Base-by-base conservation (phyloP, 2,113 vertebrate species). In the Mus pahari region DNA sequence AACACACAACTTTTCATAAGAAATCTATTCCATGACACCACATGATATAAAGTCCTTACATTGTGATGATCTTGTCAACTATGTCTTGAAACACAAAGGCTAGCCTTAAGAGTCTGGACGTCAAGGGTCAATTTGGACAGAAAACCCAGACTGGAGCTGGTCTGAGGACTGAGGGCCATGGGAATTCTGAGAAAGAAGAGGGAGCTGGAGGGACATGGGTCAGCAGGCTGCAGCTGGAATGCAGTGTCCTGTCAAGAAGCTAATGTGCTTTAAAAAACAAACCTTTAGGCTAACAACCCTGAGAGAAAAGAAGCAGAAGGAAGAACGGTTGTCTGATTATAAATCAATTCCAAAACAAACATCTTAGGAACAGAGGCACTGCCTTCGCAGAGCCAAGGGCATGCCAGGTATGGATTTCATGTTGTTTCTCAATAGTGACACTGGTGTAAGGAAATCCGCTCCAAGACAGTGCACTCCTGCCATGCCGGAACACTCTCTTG, bases 401-500 rank as follows among this genome's bases (percentile, higher is more conserved):
- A 45, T 71, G 50, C 71, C 50, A 94, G 60, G 13, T 39, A 4
- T 39, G 60, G 55, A 24, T 50, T 60, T 86, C 58, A 2, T 22
- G n/a, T 79, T 79, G 62, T 87, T 79, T 97, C 83, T 55, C 64
- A 70, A 53, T 90, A n/a, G 24, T 95, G 86, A 78, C 33, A 66
- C 3, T 84, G 68, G 13, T 79, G 66, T 71, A 9, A 4, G 13
- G 62, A n/a, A 48, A 33, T 26, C 36, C 26, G 31, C 77, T 31
- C 24, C 5, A 24, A 84, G 77, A 62, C 0, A 53, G 42, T 62
- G 60, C 26, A 58, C n/a, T 68, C 36, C 48, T 20, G 31, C 36
- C 62, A 74, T 10, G 20, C 58, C 94, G 90, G 86, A 92, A 78
- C 74, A 31, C 33, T 77, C 50, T 39, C 53, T 68, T 14, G 53